Conservation (phyloP, 2,113 vertebrate genomes). For the Zingel zingel region DNA sequence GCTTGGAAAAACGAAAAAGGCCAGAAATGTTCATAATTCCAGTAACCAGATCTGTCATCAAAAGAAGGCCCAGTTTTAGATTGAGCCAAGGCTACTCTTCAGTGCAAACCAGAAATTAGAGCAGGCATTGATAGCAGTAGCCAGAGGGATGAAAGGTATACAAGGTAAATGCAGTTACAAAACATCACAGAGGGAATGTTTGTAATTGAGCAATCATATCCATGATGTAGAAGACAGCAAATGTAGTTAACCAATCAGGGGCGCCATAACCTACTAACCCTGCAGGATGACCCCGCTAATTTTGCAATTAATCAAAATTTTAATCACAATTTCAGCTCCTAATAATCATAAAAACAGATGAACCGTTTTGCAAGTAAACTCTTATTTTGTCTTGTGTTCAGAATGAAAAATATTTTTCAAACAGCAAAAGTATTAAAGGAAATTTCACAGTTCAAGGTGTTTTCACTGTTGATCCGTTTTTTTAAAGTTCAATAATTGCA, state of each 20-base stretch:
- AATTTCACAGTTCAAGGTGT: too few species aligned
- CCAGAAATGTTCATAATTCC: not conserved
- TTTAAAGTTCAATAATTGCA: too few species aligned
- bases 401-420: too few species aligned
- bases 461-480: too few species aligned
- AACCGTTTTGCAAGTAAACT: too few species aligned
- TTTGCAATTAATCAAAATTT: too few species aligned
- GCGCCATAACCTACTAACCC: too few species aligned
- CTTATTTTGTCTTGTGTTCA: too few species aligned
- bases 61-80: not conserved
- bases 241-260: not conserved
- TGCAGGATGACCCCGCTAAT: too few species aligned
- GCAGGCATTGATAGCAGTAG: not conserved
- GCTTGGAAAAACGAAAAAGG: not conserved
- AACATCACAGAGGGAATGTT: not conserved
- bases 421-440: too few species aligned
- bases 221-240: not conserved
- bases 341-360: too few species aligned
- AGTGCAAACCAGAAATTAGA: slow-evolving; percentile 8
- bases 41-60: slow-evolving; percentile 8
- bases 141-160: slow-evolving; percentile 15
- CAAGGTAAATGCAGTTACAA: not conserved
- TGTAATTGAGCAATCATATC: not conserved
- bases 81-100: not conserved
- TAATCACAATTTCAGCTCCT: too few species aligned